Conservation (phyloP, 2,888 invertebrate species). For the Disparrhopalites patrizii region DNA sequence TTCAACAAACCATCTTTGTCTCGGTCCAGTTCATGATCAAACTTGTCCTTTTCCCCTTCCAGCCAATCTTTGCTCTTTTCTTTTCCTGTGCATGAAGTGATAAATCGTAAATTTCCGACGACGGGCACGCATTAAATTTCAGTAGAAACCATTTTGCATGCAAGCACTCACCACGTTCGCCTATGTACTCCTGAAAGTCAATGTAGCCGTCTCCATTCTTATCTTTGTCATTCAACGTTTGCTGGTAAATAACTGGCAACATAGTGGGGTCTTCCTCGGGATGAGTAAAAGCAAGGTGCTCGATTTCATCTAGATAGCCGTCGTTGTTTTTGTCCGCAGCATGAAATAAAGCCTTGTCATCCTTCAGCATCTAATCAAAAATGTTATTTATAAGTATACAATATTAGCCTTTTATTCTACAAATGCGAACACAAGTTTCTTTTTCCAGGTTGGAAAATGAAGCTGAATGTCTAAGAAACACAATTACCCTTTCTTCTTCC, state of each 20-base stretch:
- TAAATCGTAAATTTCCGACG: too few species aligned
- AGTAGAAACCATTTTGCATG: neutral
- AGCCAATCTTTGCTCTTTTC: constrained; percentile 71
- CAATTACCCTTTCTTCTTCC: constrained; percentile 48
- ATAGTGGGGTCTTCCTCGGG: constrained; percentile 90
- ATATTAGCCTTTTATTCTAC: neutral
- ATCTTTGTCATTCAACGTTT: constrained; percentile 83
- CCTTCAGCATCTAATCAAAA: constrained; percentile 54
- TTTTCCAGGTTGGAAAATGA: too few species aligned
- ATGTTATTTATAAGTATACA: neutral
- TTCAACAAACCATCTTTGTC: constrained; percentile 78
- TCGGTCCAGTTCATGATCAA: constrained; percentile 78
- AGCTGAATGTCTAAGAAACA: too few species aligned
- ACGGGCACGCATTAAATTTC: too few species aligned
- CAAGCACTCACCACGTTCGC: constrained; percentile 59
- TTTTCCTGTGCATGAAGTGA: constrained; percentile 52
- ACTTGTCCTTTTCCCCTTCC: constrained; percentile 70
- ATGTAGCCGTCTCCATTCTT: constrained; percentile 75
- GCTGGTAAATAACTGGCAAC: constrained; percentile 72
- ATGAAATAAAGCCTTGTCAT: constrained; percentile 81
- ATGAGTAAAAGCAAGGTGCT: constrained; percentile 84
- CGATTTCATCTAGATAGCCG: constrained; percentile 66
- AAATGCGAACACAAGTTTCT: neutral
- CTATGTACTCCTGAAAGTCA: constrained; percentile 78
- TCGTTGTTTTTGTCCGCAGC: constrained; percentile 82